A percentile compares a stretch with the other conserved stretches of the same genome.
phyloP scores from a whole-genome alignment of 2,888 invertebrate species.

The Ferrisia virgata region DNA sequence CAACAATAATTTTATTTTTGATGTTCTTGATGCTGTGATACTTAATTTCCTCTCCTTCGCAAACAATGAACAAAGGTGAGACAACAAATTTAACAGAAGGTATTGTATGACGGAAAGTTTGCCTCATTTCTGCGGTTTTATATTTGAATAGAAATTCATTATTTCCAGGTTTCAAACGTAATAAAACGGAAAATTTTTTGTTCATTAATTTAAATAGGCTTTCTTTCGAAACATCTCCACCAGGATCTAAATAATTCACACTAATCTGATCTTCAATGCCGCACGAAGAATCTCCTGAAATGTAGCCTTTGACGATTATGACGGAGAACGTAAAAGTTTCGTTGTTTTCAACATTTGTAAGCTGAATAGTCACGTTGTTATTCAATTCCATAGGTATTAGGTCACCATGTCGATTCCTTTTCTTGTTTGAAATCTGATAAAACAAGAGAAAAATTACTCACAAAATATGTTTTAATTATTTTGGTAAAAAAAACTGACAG shows the following conservation, averaged over 20 bases:
- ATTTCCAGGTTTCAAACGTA: slow-evolving; percentile 62
- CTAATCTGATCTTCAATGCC: slow-evolving; percentile 58
- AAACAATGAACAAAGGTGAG: slow-evolving; percentile 51
- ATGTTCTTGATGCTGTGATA: slow-evolving; percentile 49
- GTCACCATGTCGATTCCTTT: neutral
- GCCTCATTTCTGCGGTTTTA: slow-evolving; percentile 51
- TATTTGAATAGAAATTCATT: slow-evolving; percentile 65
- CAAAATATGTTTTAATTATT: too few species aligned
- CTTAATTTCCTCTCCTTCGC: slow-evolving; percentile 62
- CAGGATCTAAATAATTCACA: slow-evolving; percentile 51
- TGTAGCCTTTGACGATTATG: slow-evolving; percentile 53
- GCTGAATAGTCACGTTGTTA: slow-evolving; percentile 48
- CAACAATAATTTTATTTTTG: neutral
- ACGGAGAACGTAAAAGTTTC: slow-evolving; percentile 63
- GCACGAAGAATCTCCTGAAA: neutral
- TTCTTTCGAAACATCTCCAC: neutral
- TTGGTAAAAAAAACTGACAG: too few species aligned
- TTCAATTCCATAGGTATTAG: neutral
- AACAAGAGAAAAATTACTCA: neutral
- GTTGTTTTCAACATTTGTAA: slow-evolving; percentile 63
- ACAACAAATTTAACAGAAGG: slow-evolving; percentile 52
- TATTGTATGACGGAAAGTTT: slow-evolving; percentile 46
- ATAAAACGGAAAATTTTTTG: slow-evolving; percentile 68
- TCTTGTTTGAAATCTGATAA: neutral
- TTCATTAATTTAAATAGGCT: slow-evolving; percentile 49